These are phyloP conservation scores for Choristoneura fumiferana DNA, from an alignment of 1,140 invertebrate genomes.

Conservation along the genomic window DNA sequence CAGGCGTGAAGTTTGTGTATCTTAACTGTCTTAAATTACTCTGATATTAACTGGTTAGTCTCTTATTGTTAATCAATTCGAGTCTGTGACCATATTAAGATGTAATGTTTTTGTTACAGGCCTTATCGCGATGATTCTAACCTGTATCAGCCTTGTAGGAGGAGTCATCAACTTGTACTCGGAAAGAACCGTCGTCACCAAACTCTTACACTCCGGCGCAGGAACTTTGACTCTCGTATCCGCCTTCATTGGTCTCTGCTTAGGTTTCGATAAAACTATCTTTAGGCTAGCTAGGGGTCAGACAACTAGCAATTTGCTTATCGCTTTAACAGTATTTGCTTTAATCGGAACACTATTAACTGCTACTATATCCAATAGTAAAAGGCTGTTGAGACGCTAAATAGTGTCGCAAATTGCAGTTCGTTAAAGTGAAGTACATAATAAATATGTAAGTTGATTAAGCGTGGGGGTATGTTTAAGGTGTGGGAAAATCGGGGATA, in stretches of 20 bases:
- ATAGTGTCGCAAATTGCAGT: too few species aligned
- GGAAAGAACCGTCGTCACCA: constrained; percentile 14
- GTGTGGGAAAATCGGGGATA: too few species aligned
- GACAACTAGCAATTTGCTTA: constrained; percentile 29
- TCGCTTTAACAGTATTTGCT: constrained; percentile 29
- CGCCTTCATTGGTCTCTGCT: constrained; percentile 28
- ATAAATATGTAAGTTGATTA: too few species aligned
- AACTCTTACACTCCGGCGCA: constrained; percentile 24
- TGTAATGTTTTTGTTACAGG: constrained; percentile 35
- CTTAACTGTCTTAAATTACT: too few species aligned
- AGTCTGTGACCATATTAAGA: too few species aligned
- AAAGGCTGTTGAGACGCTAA: constrained; percentile 20
- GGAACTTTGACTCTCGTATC: constrained; percentile 26
- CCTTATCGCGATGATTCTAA: constrained; percentile 32
- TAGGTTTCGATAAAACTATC: constrained; percentile 25
- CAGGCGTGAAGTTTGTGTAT: too few species aligned
- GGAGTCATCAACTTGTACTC: constrained; percentile 28
- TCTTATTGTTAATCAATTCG: too few species aligned
- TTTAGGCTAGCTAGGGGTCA: constrained; percentile 23
- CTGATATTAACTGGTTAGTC: too few species aligned
- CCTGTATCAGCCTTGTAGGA: constrained; percentile 28
- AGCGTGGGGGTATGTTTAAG: too few species aligned
- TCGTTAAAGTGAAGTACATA: too few species aligned
- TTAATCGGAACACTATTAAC: constrained; percentile 30
- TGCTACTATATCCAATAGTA: constrained; percentile 22